phyloP scores from a whole-genome alignment of 2,797 vertebrate species.

The Spheniscus humboldti region DNA sequence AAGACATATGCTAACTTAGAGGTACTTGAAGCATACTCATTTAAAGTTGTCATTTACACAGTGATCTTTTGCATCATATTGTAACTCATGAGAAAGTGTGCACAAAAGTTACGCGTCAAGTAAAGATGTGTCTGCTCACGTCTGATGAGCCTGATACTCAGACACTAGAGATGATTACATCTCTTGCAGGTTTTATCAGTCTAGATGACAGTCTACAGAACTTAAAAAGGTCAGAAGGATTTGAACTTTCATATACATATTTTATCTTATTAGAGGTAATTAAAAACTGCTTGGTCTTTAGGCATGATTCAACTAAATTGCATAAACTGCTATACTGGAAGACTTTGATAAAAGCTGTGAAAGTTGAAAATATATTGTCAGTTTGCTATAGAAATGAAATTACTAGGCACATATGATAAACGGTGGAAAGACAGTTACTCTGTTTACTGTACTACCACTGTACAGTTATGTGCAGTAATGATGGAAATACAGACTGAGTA shows the following conservation, averaged over 20 bases:
- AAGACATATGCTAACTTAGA: not conserved
- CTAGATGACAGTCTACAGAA: not conserved
- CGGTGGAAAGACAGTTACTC: not conserved
- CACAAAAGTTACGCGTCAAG: not conserved
- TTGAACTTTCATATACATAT: not conserved
- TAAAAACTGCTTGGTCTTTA: not conserved
- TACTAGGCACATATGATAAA: not conserved
- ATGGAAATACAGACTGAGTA: not conserved
- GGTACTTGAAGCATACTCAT: not conserved
- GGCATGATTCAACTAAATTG: not conserved
- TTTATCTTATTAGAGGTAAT: not conserved
- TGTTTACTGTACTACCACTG: not conserved
- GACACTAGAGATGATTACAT: not conserved
- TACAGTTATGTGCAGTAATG: not conserved
- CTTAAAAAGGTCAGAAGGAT: not conserved
- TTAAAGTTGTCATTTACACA: not conserved
- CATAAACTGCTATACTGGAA: not conserved
- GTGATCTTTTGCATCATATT: not conserved
- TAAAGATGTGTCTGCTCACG: not conserved
- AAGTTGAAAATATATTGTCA: not conserved
- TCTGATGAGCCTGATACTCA: not conserved
- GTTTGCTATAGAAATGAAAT: not conserved
- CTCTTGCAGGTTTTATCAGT: not conserved
- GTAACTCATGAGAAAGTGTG: not conserved
- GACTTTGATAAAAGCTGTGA: not conserved